A percentile compares a stretch with the other conserved stretches of the same genome.
Conservation (phyloP, 35 echinoderm and acorn worm genomes). For the Holothuria glaberrima region DNA sequence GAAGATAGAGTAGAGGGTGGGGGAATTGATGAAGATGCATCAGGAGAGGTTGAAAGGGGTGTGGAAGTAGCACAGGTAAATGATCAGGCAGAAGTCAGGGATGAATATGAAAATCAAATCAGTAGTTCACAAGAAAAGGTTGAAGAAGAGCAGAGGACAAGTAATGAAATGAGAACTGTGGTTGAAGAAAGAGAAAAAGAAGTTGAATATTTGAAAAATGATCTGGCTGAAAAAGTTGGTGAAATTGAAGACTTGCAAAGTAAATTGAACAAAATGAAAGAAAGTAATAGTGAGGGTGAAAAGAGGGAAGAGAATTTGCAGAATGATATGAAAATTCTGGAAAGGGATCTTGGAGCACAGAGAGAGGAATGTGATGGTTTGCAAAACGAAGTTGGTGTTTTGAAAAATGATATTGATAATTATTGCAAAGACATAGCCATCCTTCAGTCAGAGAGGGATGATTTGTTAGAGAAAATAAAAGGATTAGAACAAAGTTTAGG, state of each 20-base stretch:
- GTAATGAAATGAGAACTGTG: neutral
- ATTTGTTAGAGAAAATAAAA: neutral
- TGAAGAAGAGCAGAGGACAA: neutral
- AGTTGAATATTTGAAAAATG: neutral
- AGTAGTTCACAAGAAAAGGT: neutral
- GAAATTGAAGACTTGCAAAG: conserved; percentile 16
- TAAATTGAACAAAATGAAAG: neutral
- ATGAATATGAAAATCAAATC: neutral
- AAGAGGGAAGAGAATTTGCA: neutral
- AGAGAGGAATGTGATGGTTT: neutral
- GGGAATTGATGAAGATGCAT: neutral
- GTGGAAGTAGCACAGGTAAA: neutral
- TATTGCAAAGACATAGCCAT: neutral
- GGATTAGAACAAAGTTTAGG: neutral
- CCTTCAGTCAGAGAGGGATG: conserved; percentile 6
- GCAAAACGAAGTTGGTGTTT: neutral
- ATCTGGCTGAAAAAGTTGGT: neutral
- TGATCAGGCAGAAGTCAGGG: neutral
- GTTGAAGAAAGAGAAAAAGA: neutral
- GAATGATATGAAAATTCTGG: neutral
- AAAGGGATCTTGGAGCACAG: conserved; percentile 2
- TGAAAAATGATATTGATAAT: conserved; percentile 21
- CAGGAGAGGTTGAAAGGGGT: neutral
- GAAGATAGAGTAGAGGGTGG: neutral
- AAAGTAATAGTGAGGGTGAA: neutral